Conservation (phyloP, 2,113 vertebrate genomes). For the Etheostoma spectabile region DNA sequence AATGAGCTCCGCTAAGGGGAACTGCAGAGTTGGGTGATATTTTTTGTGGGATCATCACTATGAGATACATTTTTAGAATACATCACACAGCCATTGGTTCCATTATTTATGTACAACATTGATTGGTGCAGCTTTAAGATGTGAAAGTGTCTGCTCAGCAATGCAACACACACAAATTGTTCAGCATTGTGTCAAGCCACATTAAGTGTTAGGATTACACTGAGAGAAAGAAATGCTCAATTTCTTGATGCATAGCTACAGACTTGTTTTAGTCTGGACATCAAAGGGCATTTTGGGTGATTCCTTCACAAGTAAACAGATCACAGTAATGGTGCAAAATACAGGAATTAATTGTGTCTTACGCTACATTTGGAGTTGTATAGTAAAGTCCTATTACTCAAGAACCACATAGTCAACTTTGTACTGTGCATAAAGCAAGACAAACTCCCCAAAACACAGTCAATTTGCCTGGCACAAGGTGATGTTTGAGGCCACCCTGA, state of each 20-base stretch:
- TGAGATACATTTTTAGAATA: background rate
- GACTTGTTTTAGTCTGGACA: background rate
- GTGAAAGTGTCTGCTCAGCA: background rate
- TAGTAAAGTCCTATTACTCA: background rate
- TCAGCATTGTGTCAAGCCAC: background rate
- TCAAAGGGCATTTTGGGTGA: constrained; percentile 2
- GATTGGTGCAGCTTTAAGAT: background rate
- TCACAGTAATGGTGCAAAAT: background rate
- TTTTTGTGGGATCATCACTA: background rate
- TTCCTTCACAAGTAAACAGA: background rate
- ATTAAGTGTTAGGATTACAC: background rate
- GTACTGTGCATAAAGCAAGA: background rate
- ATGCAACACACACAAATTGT: background rate
- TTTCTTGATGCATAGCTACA: background rate
- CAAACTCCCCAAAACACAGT: constrained; percentile 15
- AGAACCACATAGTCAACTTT: background rate
- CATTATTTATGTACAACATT: background rate
- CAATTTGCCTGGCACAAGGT: constrained; percentile 20
- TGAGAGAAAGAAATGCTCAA: background rate
- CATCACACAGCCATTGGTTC: background rate
- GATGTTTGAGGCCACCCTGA: constrained; percentile 27
- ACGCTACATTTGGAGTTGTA: background rate
- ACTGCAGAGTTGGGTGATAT: background rate
- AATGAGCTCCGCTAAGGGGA: background rate
- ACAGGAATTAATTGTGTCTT: background rate